Base-by-base conservation (phyloP, 1,140 invertebrate species). In the Hyles vespertilio region DNA sequence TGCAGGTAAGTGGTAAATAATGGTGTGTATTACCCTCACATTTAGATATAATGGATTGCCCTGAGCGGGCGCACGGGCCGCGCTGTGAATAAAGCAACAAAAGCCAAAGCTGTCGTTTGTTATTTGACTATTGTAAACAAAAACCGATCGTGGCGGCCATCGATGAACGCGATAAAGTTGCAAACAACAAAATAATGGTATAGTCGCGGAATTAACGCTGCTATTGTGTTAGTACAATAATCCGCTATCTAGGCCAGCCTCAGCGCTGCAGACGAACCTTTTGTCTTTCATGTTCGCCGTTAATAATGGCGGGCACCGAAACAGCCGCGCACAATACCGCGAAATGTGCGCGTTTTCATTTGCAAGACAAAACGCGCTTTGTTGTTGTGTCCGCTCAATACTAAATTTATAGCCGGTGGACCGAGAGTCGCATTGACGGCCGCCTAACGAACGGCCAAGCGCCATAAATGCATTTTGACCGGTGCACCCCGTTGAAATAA, bases 211-310 rank as follows among this genome's bases (percentile, higher is more conserved):
- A 89, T 89, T 89, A 89, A 89, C 86, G 86, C 74, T 81, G 79
- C 84, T 85, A 89, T 89, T 89, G 86, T 89, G 82, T 87, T 89
- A 86, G 82, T 86, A 89, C 84, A 89, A 89, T 89, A 89, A 89
- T 89, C 86, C 80, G 79, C 82, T 87, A 89, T 89, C 86, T 89
- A 89, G 86, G 86, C 84, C 86, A 89, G 86, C 78, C 79, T 87
- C 85, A 85, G 86, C 83, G 81, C 85, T 85, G 85, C 82, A 89
- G 86, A 87, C 84, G 84, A 89, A 87, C 86, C 86, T 89, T 89
- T 89, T 89, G 85, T 89, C 85, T 89, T 89, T 89, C 85, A 89
- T 89, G 84, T 87, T 87, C 84, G 84, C 85, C 81, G 84, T 89
- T 89, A 89, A 89, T 89, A 89, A 89, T 89, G 84, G 80, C 84